Conservation (phyloP, 2,888 invertebrate species). For the Cerastoderma edule region DNA sequence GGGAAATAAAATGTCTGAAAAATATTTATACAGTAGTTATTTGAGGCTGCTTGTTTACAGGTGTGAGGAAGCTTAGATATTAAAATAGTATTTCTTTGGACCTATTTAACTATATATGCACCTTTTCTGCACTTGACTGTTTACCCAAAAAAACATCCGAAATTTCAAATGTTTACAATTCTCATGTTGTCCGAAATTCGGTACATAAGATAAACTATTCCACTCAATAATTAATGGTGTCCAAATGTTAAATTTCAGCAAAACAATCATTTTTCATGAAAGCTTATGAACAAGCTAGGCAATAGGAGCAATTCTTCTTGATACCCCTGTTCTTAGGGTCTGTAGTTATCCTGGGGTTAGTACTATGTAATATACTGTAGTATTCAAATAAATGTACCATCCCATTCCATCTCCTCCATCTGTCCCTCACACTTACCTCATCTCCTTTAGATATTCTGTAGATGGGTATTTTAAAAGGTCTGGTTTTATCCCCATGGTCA, state of each 20-base stretch:
- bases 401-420: no score
- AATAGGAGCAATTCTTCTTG: background rate
- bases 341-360: no score
- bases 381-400: no score
- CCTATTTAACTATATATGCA: background rate
- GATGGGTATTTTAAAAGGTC: slow-evolving; percentile 37
- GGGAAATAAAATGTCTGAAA: slow-evolving; percentile 43
- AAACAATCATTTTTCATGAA: no score
- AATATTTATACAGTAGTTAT: background rate
- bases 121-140: background rate
- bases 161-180: no score
- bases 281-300: background rate
- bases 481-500: slow-evolving; percentile 40
- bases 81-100: background rate
- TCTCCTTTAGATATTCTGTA: slow-evolving; percentile 32
- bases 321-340: background rate
- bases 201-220: no score
- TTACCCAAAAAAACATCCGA: no score
- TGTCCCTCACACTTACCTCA: slow-evolving; percentile 40
- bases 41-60: background rate
- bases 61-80: background rate
- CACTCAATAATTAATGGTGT: no score
- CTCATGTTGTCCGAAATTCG: no score
- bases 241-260: no score
- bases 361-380: no score